Evolutionary conservation across 2,797 vertebrate species (phyloP), one percentile per base, ranked within the genome.

Genomic region (Acipenser ruthenus): DNA sequence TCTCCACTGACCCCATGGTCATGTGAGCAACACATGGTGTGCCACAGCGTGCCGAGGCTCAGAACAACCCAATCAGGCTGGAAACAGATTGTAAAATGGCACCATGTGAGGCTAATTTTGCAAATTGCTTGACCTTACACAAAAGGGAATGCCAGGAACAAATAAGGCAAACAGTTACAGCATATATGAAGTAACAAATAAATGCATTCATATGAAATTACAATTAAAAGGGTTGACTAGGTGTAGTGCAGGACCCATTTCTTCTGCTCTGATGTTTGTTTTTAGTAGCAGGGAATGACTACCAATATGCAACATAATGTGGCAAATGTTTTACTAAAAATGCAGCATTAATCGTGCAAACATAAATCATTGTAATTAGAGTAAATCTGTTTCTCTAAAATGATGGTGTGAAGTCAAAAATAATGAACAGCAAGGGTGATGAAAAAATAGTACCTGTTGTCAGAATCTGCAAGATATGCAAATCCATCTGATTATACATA

Each of bases 1-100:
- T 37, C 37, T 37, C 3, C 37, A 37, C 52, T 65, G 51, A 65
- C 64, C 52, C 55, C 64, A 18, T 13, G 51, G 49, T 65, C 64
- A 65, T 56, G 23, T 58, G 64, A 48, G 37, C 37, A 65, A 37
- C 63, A 23, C 15, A 15, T 37, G 52, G 37, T 65, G 6, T 47
- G 55, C 8, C 52, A 65, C 51, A 11, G 52, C 55, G 2, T n/a
- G 53, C 53, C 12, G 53, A 48, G 37, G 10, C n/a, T 47, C 50
- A 10, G 55, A 48, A 6, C 7, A n/a, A 23, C 18, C 64, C 51
- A 58, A 48, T 58, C n/a, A 58, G n/a, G 8, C 55, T 18, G 12
- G 12, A 37, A 48, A 51, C 15, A 47, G 2, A 7, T 65, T 55
- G 51, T 9, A 55, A 23, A 65, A 58, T 49, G 11, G 23, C 49